Evolutionary conservation across 2,113 vertebrate genomes (phyloP).

Genomic region (Anguilla rostrata): DNA sequence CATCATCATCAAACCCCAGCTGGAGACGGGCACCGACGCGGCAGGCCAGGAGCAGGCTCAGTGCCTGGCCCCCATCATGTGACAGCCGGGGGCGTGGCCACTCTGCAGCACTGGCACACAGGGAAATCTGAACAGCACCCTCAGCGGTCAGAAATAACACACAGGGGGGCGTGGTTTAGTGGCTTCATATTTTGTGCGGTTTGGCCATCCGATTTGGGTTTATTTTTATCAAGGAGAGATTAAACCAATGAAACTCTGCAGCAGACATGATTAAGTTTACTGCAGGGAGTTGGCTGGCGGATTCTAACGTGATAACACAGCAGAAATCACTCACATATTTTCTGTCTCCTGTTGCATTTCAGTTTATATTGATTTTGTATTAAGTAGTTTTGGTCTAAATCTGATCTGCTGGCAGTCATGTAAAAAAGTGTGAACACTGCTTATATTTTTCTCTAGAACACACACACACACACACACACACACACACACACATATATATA

Average conservation of each 20-base stretch:
- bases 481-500: no score
- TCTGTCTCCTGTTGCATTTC: not conserved
- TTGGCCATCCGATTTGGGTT: not conserved
- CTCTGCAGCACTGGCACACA: not conserved
- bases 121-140: not conserved
- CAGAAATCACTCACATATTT: not conserved
- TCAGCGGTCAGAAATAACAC: not conserved
- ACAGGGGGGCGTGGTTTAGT: not conserved
- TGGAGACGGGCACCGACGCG: constrained; percentile 43
- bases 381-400: not conserved
- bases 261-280: not conserved
- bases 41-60: constrained; percentile 48
- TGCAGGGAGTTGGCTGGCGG: not conserved
- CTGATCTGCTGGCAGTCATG: not conserved
- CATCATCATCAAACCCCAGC: constrained; percentile 67
- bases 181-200: not conserved
- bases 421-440: not conserved
- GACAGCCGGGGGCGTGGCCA: constrained; percentile 24
- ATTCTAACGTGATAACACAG: not conserved
- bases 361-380: not conserved
- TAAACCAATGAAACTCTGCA: not conserved
- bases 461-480: no score
- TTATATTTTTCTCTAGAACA: no score
- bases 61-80: constrained; percentile 55
- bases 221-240: not conserved